Evolutionary conservation across 1,140 invertebrate genomes (phyloP).

Genomic region (Nixonia krombeini): DNA sequence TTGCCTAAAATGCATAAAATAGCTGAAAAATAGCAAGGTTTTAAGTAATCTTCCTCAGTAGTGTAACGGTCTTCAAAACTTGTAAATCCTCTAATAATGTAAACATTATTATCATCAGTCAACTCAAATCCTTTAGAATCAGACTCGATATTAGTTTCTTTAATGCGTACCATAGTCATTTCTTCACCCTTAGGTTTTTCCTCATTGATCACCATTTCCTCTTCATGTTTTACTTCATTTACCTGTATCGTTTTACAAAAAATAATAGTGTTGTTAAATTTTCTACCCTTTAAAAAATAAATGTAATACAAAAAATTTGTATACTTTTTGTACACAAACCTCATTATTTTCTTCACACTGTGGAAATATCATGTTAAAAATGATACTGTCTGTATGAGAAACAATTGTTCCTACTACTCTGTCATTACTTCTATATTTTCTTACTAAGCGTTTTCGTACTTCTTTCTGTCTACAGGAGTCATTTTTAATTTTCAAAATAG

Average conservation of each 20-base stretch:
- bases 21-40: constrained; percentile 58
- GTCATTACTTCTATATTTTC: background rate
- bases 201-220: background rate
- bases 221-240: constrained; percentile 3
- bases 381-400: constrained; percentile 54
- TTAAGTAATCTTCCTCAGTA: constrained; percentile 47
- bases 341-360: constrained; percentile 15
- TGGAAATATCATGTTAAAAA: constrained; percentile 61
- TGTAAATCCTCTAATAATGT: constrained; percentile 50
- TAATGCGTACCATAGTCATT: background rate
- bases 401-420: constrained; percentile 39
- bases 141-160: background rate
- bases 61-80: constrained; percentile 37
- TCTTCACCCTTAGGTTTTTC: constrained; percentile 8
- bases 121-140: constrained; percentile 28
- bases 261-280: background rate
- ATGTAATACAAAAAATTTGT: no score
- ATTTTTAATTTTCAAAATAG: constrained; percentile 25
- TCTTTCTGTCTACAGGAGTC: constrained; percentile 35
- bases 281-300: background rate
- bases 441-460: background rate
- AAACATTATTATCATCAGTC: constrained; percentile 33
- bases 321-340: no score
- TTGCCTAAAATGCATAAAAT: constrained; percentile 61
- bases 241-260: background rate